Percentiles rank a stretch among this genome's conserved stretches.
These are phyloP conservation scores for Uria aalge DNA, from an alignment of 2,113 vertebrate species.

Conservation along the genomic window DNA sequence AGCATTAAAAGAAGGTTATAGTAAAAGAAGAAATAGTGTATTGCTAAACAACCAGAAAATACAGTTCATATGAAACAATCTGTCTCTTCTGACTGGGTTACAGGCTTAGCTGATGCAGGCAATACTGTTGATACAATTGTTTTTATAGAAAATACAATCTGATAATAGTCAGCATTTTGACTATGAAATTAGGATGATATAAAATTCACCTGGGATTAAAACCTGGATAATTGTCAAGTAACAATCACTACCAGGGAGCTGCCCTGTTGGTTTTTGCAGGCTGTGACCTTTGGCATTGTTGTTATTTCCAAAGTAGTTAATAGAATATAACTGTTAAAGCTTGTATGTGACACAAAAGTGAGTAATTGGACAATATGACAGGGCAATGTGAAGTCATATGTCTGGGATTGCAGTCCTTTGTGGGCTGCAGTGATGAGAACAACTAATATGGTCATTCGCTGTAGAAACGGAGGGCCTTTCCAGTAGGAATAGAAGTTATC, in stretches of 20 bases:
- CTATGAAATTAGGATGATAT: neutral
- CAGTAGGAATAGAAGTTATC: neutral
- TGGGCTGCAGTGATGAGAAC: neutral
- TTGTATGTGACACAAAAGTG: neutral
- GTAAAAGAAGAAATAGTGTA: neutral
- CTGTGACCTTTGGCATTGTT: neutral
- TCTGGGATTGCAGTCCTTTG: neutral
- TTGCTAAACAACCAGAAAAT: neutral
- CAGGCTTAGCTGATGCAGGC: neutral
- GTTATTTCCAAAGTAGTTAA: neutral
- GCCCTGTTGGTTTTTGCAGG: neutral
- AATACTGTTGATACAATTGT: neutral
- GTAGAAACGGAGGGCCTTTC: neutral
- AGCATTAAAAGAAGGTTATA: neutral
- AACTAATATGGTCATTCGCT: neutral
- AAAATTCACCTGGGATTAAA: neutral
- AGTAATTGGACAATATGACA: neutral
- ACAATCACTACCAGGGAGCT: neutral
- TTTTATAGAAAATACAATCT: neutral
- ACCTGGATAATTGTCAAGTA: neutral
- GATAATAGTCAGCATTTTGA: neutral
- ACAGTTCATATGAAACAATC: neutral
- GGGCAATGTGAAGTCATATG: accelerated
- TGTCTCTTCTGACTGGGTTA: neutral
- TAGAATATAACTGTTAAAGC: neutral